Base-by-base conservation (phyloP, 2,797 vertebrate genomes). In the Rhinatrema bivittatum region DNA sequence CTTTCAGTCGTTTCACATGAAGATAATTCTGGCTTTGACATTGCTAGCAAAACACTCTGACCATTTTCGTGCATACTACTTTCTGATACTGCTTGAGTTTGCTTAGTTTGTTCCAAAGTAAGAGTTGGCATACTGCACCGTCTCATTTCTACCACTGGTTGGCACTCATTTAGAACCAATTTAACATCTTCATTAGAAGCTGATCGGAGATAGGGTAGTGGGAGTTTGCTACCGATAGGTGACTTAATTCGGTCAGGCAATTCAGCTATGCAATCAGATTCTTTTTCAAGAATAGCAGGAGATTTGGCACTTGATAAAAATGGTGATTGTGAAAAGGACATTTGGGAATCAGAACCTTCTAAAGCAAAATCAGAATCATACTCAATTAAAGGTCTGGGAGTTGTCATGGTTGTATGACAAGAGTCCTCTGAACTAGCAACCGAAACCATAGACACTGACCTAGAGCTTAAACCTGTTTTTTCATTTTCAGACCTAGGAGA, bases 401-500 rank as follows among this genome's bases (percentile, higher is more conserved):
- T 95, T 27, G 91, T 79, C 9, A 81, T 72, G 1, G 84, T 77
- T 2, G 90, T 81, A 44, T 91, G 90, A 53, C 89, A 95, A 5
- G 91, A 97, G 57, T 98, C 96, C 60, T 98, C 95, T 5, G 93
- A 96, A 66, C 93, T 97, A 2, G 89, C 90, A 15, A 97, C 85
- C 1, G 95, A 99, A 51, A 94, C 70, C 74, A 98, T 55, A 5
- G 94, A 98, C 36, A 95, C 67, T 0, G 94, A 97, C 58, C 93
- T 78, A 34, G 93, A 97, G 65, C 88, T 93, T 43, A 94, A 76
- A 27, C 84, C 82, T 2, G 74, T 69, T 48, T 87, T 91, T 39
- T 97, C 93, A 39, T 72, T 71, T 58, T 99, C 95, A 1, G 90
- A 89, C 63, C 83, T 83, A 7, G 96, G 93, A 3, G 95, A 98